Conservation (phyloP, 2,888 invertebrate genomes). For the Busseola fusca region DNA sequence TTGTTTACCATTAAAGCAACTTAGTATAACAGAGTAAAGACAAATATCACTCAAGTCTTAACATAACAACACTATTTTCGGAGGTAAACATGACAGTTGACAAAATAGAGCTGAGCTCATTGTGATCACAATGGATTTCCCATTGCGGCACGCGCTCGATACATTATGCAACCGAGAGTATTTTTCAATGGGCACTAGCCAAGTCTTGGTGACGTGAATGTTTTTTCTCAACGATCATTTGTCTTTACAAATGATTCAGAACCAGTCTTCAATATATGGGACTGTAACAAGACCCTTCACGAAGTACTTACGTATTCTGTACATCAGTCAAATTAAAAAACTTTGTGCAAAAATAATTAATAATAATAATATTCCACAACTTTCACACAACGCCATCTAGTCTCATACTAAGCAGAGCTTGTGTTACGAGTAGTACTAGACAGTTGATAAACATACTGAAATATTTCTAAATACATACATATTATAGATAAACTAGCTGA, state of each 20-base stretch:
- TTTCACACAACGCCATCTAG: too few species aligned
- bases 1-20: constrained; percentile 28
- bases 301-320: neutral
- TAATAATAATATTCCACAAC: too few species aligned
- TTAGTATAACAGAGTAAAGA: constrained; percentile 25
- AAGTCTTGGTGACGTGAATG: constrained; percentile 51
- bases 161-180: constrained; percentile 63
- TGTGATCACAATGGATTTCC: constrained; percentile 65
- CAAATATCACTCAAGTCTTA: constrained; percentile 36
- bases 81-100: constrained; percentile 57
- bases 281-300: neutral
- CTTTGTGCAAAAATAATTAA: neutral
- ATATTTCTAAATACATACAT: too few species aligned
- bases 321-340: neutral
- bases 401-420: too few species aligned
- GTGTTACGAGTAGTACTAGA: too few species aligned
- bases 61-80: constrained; percentile 48
- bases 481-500: too few species aligned
- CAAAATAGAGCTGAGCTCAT: constrained; percentile 56
- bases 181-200: constrained; percentile 65
- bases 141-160: constrained; percentile 58
- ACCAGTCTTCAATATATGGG: constrained; percentile 2
- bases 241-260: constrained; percentile 23
- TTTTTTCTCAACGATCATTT: constrained; percentile 36
- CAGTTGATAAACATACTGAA: too few species aligned